Evolutionary conservation across 2,888 invertebrate genomes (phyloP).

Genomic region (Morinoia aosen): DNA sequence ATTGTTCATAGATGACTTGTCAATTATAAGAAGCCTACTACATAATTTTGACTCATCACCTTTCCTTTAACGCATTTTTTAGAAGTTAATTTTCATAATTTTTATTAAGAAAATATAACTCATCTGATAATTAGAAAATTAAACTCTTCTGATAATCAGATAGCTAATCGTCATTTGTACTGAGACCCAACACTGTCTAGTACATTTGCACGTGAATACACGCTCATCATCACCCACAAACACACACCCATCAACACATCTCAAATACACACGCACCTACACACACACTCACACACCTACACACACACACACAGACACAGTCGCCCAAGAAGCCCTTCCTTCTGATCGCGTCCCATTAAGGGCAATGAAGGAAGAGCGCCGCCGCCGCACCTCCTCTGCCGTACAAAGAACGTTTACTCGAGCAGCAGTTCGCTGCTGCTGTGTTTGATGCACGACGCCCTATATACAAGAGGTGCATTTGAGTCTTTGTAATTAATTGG

Average conservation of each 20-base stretch:
- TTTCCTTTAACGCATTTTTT: too few species aligned
- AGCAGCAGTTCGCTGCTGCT: background rate
- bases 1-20: too few species aligned
- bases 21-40: too few species aligned
- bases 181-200: too few species aligned
- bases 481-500: background rate
- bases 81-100: too few species aligned
- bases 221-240: background rate
- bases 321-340: background rate
- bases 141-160: too few species aligned
- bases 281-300: background rate
- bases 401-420: background rate
- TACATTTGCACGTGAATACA: too few species aligned
- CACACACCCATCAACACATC: background rate
- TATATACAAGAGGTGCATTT: background rate
- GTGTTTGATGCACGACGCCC: background rate
- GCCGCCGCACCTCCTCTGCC: background rate
- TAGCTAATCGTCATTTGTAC: too few species aligned
- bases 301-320: background rate
- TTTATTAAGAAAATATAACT: too few species aligned
- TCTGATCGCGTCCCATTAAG: background rate
- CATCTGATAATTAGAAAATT: too few species aligned
- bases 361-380: background rate
- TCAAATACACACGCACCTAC: too few species aligned
- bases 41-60: too few species aligned